Base-by-base conservation (phyloP, 2,113 vertebrate genomes). In the Brachyistius frenatus region DNA sequence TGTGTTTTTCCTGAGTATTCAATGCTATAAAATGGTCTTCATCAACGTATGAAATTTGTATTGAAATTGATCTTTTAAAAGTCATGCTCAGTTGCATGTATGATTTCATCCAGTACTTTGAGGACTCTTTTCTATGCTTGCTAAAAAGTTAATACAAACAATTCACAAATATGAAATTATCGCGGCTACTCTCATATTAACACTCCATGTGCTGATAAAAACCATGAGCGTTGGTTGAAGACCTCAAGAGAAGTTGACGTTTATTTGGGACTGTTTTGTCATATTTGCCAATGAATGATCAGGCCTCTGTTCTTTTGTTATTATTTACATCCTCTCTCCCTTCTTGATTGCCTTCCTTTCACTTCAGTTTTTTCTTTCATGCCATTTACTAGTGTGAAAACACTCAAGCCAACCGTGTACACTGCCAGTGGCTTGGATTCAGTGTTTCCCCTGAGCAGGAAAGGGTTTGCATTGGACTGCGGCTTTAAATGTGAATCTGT, bases 401-500 rank as follows among this genome's bases (percentile, higher is more conserved):
- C 33, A 33, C 33, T 11, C 11, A 23, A 31, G 50, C 41, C 55
- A 67, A 49, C 2, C 0, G 32, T 63, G 54, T 41, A 5, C 14
- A 30, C 33, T 52, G 58, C 30, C 39, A 64, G 36, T 57, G 35
- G 77, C 62, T 74, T 55, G 50, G 36, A 66, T 56, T 57, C 62
- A 33, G 30, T 50, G 32, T 73, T 23, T 39, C 53, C 36, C 58
- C 50, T 58, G 55, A 74, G 66, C 71, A 62, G 36, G 41, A 73
- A 46, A 47, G 39, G 33, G 35, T 65, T 63, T 63, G 41, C 63
- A 52, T 74, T 85, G 80, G 68, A 81, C 52, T 68, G 44, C 0
- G 4, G 58, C 76, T 75, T 72, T 61, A 73, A 73, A 73, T 47
- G 7, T 39, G 15, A 80, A 74, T 84, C 86, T 78, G 80, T 74